phyloP scores from a whole-genome alignment of 2,888 invertebrate species.

The Tyria jacobaeae region DNA sequence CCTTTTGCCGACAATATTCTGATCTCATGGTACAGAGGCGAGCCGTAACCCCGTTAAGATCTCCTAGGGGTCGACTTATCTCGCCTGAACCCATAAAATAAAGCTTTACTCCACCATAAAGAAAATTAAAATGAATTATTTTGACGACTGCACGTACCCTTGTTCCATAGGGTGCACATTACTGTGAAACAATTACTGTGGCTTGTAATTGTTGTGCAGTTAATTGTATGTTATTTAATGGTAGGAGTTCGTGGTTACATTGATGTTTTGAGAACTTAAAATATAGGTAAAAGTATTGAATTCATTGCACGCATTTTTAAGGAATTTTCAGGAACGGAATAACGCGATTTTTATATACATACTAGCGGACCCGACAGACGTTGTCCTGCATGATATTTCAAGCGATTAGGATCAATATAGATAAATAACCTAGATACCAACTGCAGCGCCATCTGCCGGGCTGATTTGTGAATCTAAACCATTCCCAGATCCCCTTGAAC shows the following conservation, averaged over 20 bases:
- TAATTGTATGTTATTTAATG: constrained; percentile 66
- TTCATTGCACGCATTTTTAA: too few species aligned
- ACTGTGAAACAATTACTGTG: constrained; percentile 24
- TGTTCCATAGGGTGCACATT: constrained; percentile 50
- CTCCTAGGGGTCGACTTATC: constrained; percentile 84
- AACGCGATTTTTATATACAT: too few species aligned
- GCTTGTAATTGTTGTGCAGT: constrained; percentile 70
- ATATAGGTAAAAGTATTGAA: background rate
- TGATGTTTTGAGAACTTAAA: constrained; percentile 15
- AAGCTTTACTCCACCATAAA: constrained; percentile 86
- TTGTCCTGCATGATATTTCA: too few species aligned
- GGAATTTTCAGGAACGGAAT: too few species aligned
- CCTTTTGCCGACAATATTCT: background rate
- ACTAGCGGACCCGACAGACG: too few species aligned
- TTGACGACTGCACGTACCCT: constrained; percentile 76
- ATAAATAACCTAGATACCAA: too few species aligned
- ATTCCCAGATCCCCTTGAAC: too few species aligned
- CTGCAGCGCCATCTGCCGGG: too few species aligned
- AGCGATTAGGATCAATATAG: too few species aligned
- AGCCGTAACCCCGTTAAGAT: constrained; percentile 72
- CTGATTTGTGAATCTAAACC: too few species aligned
- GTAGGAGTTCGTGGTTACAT: constrained; percentile 16
- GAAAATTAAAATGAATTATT: constrained; percentile 87
- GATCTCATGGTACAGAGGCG: constrained; percentile 45
- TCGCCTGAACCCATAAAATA: constrained; percentile 83